These are phyloP conservation scores for Varanus salvator DNA, from an alignment of 2,113 vertebrate species.

Conservation along the genomic window DNA sequence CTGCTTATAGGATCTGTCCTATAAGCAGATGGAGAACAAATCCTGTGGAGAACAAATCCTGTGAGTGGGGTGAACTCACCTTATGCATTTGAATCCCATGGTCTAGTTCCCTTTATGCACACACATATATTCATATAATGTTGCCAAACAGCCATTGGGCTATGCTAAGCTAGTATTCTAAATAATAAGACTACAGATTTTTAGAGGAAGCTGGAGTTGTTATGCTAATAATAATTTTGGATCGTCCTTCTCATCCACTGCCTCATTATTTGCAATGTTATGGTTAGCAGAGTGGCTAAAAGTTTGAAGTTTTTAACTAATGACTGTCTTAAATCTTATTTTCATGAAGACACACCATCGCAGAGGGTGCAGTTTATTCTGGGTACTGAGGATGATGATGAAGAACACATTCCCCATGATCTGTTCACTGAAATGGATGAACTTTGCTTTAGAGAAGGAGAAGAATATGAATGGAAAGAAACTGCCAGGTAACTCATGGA, in stretches of 20 bases:
- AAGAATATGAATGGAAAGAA: slow-evolving; percentile 93
- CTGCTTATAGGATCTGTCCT: neutral
- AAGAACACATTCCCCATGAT: slow-evolving; percentile 92
- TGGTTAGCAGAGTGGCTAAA: neutral
- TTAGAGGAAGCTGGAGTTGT: neutral
- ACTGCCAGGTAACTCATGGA: slow-evolving; percentile 84
- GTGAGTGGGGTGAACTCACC: neutral
- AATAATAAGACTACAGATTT: neutral
- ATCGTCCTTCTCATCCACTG: neutral
- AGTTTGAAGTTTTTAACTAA: neutral
- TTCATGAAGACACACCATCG: slow-evolving; percentile 89
- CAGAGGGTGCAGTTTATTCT: slow-evolving; percentile 95
- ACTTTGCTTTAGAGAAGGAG: slow-evolving; percentile 89
- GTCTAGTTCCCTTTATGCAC: neutral
- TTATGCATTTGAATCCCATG: neutral
- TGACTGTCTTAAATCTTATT: neutral
- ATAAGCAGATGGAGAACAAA: neutral
- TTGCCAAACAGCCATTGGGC: neutral
- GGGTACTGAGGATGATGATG: slow-evolving; percentile 93
- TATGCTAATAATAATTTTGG: slow-evolving; percentile 16
- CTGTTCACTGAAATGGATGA: slow-evolving; percentile 97
- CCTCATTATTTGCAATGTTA: neutral
- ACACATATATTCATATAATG: too few relatives aligned
- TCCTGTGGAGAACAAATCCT: too few relatives aligned
- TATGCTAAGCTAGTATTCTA: neutral